phyloP scores from a whole-genome alignment of 1,140 invertebrate species.

The Diploscapter pachys region DNA sequence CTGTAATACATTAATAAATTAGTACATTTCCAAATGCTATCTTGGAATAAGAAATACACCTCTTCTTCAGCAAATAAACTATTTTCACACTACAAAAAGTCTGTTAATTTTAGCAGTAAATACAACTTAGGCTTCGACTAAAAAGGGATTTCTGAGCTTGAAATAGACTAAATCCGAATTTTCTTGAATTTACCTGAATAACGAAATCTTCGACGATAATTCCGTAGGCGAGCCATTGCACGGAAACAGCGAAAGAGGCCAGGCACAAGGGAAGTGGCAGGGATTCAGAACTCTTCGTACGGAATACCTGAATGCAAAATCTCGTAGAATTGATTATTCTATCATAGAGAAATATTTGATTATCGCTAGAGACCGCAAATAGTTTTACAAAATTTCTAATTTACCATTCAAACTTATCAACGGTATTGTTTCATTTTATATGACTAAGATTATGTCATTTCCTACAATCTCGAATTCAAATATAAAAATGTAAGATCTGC shows the following conservation, averaged over 20 bases:
- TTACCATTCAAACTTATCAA: not conserved
- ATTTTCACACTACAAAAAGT: not conserved
- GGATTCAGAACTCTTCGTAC: conserved; percentile 48
- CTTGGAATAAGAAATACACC: not conserved
- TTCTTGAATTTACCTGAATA: conserved; percentile 44
- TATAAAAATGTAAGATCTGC: no score
- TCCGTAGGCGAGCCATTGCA: conserved; percentile 56
- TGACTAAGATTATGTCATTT: no score
- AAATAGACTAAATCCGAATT: not conserved
- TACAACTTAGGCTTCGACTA: not conserved
- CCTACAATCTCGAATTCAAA: no score
- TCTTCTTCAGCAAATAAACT: conserved; percentile 1
- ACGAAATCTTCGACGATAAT: conserved; percentile 57
- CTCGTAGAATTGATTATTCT: not conserved
- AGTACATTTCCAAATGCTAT: conserved; percentile 10
- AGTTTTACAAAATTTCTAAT: not conserved
- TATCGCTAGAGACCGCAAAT: not conserved
- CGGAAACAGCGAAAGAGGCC: conserved; percentile 48
- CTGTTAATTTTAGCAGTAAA: not conserved
- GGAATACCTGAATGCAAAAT: conserved; percentile 27
- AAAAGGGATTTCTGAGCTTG: not conserved
- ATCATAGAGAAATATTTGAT: not conserved
- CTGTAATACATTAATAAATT: conserved; percentile 23
- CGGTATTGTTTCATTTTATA: no score
- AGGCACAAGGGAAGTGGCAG: conserved; percentile 54